Evolutionary conservation across 2,113 vertebrate genomes (phyloP).

Genomic region (Catagonus wagneri): DNA sequence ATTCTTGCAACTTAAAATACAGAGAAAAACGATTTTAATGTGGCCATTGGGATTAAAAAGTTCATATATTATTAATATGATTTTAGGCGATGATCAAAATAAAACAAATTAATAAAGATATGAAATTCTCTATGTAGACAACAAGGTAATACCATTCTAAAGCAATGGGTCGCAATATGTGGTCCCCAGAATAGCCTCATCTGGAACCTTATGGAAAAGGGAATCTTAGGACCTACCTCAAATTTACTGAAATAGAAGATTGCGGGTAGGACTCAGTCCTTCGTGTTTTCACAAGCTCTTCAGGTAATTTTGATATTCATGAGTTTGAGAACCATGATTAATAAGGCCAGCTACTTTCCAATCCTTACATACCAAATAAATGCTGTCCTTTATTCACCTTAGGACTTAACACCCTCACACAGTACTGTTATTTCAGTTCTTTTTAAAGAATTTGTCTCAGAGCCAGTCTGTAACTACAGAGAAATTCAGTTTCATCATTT

Average conservation of each 20-base stretch:
- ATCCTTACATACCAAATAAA: neutral
- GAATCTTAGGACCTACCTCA: neutral
- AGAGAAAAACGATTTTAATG: neutral
- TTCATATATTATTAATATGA: neutral
- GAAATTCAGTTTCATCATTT: constrained; percentile 40
- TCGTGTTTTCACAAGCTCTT: neutral
- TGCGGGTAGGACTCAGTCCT: neutral
- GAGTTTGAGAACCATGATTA: neutral
- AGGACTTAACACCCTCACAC: neutral
- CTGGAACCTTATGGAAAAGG: neutral
- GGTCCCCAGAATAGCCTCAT: neutral
- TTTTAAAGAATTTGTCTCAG: constrained; percentile 37
- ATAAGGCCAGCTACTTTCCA: neutral
- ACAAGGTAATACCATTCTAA: neutral
- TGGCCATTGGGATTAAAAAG: neutral
- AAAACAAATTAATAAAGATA: neutral
- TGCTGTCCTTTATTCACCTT: neutral
- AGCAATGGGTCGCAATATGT: neutral
- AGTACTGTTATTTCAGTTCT: neutral
- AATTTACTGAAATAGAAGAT: neutral
- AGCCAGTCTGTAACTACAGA: neutral
- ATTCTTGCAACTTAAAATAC: neutral
- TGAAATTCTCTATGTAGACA: neutral
- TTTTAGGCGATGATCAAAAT: neutral
- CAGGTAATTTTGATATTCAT: neutral